phyloP scores from a whole-genome alignment of 1,140 invertebrate genomes.

The Atopsyche davidsoni region DNA sequence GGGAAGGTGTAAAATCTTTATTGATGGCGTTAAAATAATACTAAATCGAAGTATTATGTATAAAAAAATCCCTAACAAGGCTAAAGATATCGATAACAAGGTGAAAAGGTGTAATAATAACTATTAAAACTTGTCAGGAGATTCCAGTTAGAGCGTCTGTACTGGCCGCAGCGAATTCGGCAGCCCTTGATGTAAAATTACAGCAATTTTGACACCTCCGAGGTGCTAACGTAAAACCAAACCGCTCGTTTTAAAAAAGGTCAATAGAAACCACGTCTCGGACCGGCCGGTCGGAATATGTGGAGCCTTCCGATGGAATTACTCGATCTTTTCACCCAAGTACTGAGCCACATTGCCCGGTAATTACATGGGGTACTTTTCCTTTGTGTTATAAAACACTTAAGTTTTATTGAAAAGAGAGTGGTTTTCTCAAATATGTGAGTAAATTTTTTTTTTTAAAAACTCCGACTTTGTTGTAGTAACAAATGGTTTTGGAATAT shows the following conservation, averaged over 20 bases:
- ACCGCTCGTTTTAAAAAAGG: constrained; percentile 23
- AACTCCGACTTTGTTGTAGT: no score
- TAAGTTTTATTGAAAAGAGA: no score
- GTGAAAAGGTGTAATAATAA: neutral
- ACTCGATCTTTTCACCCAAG: no score
- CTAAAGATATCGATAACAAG: neutral
- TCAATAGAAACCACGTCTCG: constrained; percentile 14
- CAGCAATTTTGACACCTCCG: constrained; percentile 28
- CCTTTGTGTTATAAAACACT: no score
- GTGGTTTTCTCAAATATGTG: no score
- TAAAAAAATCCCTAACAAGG: neutral
- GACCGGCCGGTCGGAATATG: no score
- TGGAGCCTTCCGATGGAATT: no score
- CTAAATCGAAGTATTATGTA: neutral
- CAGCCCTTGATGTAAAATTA: constrained; percentile 25
- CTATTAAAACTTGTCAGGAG: neutral
- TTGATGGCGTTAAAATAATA: neutral
- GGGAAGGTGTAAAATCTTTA: neutral
- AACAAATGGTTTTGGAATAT: no score
- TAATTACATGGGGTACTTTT: no score
- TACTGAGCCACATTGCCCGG: no score
- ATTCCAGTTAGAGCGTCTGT: constrained; percentile 5
- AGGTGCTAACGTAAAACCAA: constrained; percentile 25
- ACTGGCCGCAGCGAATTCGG: constrained; percentile 15
- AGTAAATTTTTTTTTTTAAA: no score